Base-by-base conservation (phyloP, 2,888 invertebrate genomes). In the Drosophila stalkeri region DNA sequence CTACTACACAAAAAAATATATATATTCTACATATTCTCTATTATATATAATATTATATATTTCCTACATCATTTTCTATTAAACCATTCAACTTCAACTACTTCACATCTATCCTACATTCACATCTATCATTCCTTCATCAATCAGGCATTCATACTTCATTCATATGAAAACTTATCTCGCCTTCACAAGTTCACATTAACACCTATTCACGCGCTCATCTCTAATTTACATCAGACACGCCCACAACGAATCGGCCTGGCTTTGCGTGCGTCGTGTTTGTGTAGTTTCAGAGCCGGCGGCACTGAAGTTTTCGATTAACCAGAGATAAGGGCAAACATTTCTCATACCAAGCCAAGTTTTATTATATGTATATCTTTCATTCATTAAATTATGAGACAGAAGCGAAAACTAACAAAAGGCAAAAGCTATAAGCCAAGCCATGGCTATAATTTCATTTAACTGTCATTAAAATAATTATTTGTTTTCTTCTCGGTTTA, bases 241-340 rank as follows among this genome's bases (percentile, higher is more conserved):
- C 18, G 27, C 46, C 46, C 16, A 27, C 23, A 4, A 9, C 46
- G 23, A 9, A 23, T 31, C 27, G 27, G 41, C 8, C 20, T 8
- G 20, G 52, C 16, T 47, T 20, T 74, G 86, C 84, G 67, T 83
- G 84, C 57, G 61, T 14, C n/a, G 18, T 41, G 41, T 49, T 18
- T 64, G 62, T 49, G 59, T 68, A 35, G 81, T 81, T 84, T 64
- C 51, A 44, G 41, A 39, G 49, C 71, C 68, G 20, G 60, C 18
- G 76, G 63, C 73, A 54, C 62, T 64, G 64, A 76, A 69, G n/a
- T 70, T 81, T 87, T 75, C 75, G 72, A 85, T 85, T 87, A 82
- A 61, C 47, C 56, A 11, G 52, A 85, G 82, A 82, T 84, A 85
- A 74, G 56, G 46, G 33, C 33, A 51, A 51, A 23, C 59, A 70